Evolutionary conservation across 2,888 invertebrate genomes (phyloP).

Genomic region (Pandemis cinnamomeana): DNA sequence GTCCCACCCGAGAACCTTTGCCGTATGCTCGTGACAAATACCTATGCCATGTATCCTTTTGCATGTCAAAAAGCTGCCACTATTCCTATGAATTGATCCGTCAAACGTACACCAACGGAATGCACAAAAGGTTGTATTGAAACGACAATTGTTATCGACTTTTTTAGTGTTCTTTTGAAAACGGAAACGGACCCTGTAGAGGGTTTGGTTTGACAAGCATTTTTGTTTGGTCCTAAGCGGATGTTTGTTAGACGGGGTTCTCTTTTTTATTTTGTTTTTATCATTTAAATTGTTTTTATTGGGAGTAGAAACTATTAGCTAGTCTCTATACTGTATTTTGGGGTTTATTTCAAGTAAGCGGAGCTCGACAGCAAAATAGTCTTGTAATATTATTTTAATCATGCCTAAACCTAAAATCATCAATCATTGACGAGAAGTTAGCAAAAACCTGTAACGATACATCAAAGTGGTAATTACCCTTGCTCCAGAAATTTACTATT

Average conservation of each 20-base stretch:
- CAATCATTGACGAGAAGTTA: slow-evolving; percentile 29
- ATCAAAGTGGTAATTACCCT: slow-evolving; percentile 38
- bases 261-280: slow-evolving; percentile 15
- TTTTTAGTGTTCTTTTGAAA: slow-evolving; percentile 42
- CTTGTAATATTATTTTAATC: slow-evolving; percentile 24
- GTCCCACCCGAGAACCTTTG: slow-evolving; percentile 47
- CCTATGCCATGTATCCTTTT: slow-evolving; percentile 67
- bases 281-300: slow-evolving; percentile 7
- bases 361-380: no score
- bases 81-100: slow-evolving; percentile 73
- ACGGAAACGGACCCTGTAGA: slow-evolving; percentile 11
- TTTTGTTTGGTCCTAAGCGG: slow-evolving; percentile 27
- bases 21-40: slow-evolving; percentile 67
- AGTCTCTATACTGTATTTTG: no score
- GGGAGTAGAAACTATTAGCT: not conserved
- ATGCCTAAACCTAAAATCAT: slow-evolving; percentile 16
- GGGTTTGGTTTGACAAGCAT: slow-evolving; percentile 14
- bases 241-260: slow-evolving; percentile 20
- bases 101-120: slow-evolving; percentile 69
- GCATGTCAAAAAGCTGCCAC: slow-evolving; percentile 73
- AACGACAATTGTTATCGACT: slow-evolving; percentile 56
- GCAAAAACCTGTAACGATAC: slow-evolving; percentile 34
- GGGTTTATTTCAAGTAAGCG: no score
- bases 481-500: slow-evolving; percentile 24
- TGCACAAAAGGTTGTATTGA: slow-evolving; percentile 61